phyloP scores from a whole-genome alignment of 2,888 invertebrate genomes.

The Furcula furcula region DNA sequence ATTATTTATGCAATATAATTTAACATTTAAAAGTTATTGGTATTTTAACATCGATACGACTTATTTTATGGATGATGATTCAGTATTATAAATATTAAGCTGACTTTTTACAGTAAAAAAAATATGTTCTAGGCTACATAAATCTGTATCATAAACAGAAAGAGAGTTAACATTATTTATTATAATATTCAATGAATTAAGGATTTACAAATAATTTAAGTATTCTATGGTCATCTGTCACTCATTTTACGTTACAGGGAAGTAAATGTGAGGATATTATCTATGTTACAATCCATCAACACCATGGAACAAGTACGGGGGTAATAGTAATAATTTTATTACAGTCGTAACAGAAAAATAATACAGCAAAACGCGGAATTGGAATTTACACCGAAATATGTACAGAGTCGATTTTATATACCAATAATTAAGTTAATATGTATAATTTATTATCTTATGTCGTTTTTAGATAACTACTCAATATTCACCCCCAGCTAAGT shows the following conservation, averaged over 20 bases:
- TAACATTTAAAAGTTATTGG: neutral
- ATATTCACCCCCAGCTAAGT: conserved; percentile 18
- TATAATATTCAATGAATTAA: conserved; percentile 18
- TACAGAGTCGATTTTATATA: conserved; percentile 23
- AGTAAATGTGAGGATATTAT: conserved; percentile 11
- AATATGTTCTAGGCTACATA: conserved; percentile 27
- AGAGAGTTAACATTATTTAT: conserved; percentile 15
- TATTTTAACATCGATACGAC: conserved; percentile 25
- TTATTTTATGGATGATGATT: conserved; percentile 22
- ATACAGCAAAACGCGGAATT: conserved; percentile 19
- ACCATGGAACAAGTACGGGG: conserved; percentile 13
- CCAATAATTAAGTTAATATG: conserved; percentile 16
- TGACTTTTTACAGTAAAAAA: conserved; percentile 24
- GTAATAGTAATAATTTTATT: neutral
- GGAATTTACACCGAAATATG: conserved; percentile 10
- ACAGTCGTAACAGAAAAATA: conserved; percentile 18
- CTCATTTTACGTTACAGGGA: conserved; percentile 19
- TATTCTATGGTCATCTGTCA: conserved; percentile 28
- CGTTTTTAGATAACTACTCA: conserved; percentile 14
- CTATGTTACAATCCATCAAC: conserved; percentile 17
- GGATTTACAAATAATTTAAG: conserved; percentile 23
- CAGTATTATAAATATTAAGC: conserved; percentile 18
- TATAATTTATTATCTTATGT: conserved; percentile 12
- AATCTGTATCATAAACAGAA: conserved; percentile 10
- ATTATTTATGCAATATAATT: conserved; percentile 4